Base-by-base conservation (phyloP, 2,113 vertebrate species). In the Nothoprocta perdicaria region DNA sequence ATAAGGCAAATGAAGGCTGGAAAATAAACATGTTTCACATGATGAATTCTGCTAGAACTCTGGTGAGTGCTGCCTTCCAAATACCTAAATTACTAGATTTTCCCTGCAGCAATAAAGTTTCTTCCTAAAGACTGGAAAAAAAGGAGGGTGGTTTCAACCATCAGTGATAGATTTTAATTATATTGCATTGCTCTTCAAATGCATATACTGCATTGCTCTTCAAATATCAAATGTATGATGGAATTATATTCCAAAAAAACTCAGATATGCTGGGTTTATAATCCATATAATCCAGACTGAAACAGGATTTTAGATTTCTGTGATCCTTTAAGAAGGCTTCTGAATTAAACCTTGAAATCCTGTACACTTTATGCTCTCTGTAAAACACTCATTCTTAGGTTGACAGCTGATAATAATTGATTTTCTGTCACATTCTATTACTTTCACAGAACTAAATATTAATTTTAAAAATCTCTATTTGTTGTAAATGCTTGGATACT, bases 351-450 rank as follows among this genome's bases (percentile, higher is more conserved):
- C 23, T 81, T 86, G 46, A 90, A 89, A 94, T 45, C 31, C 45
- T 38, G 9, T 57, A 48, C 29, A 22, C 66, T 73, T 87, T 71
- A n/a, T 45, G 55, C 57, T 65, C 15, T 31, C 78, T 86, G 74
- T 76, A 86, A 92, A 90, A 60, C 80, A 55, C 48, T 90, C 43
- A 50, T 92, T 93, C 95, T 35, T 69, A 73, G 82, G 76, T 35
- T 57, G 86, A 80, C 80, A 95, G 83, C 29, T 93, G 76, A 91
- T 96, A 95, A 93, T 23, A 71, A 96, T 94, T 92, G 63, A 96
- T 96, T 96, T 97, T 94, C 91, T 90, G 73, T 93, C 78, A 73
- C 84, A 92, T 40, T 89, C 68, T 84, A 24, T 94, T 94, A 83
- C 62, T 75, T 62, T 40, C 73, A 86, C 50, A 87, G 65, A 86